These are phyloP conservation scores for Nebria salina DNA, from an alignment of 2,888 invertebrate species.

Conservation along the genomic window DNA sequence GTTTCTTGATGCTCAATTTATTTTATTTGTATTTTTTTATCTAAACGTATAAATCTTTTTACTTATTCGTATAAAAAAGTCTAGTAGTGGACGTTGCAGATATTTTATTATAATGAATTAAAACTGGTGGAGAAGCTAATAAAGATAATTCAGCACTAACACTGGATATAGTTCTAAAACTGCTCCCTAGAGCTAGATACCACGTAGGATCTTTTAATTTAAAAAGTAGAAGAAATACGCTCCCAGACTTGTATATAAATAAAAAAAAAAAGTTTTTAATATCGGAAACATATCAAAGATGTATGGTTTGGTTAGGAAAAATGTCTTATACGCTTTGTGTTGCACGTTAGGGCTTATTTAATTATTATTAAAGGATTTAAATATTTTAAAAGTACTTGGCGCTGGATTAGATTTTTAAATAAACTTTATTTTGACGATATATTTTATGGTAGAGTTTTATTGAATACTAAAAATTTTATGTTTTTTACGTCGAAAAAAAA, in stretches of 20 bases:
- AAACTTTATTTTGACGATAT: neutral
- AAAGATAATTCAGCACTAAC: neutral
- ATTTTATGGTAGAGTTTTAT: neutral
- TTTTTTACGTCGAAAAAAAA: neutral
- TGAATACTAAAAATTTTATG: neutral
- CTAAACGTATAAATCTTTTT: no score
- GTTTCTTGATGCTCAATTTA: no score
- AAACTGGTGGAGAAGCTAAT: conserved; percentile 24
- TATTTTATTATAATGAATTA: conserved; percentile 37
- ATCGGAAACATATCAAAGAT: neutral
- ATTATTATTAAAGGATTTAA: no score
- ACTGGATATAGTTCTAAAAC: conserved; percentile 22
- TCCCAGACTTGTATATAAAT: conserved; percentile 7
- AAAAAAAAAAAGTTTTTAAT: conserved; percentile 38
- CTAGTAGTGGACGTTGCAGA: no score
- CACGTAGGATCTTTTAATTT: conserved; percentile 31
- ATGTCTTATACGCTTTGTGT: no score
- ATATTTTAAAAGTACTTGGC: neutral
- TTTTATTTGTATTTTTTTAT: no score
- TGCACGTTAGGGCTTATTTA: no score
- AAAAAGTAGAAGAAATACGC: conserved; percentile 3
- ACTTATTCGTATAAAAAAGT: no score
- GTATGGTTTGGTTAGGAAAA: neutral
- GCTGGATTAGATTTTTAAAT: neutral
- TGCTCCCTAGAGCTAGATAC: conserved; percentile 17